Evolutionary conservation across 2,797 vertebrate species (phyloP).

Genomic region (Meda fulgida): DNA sequence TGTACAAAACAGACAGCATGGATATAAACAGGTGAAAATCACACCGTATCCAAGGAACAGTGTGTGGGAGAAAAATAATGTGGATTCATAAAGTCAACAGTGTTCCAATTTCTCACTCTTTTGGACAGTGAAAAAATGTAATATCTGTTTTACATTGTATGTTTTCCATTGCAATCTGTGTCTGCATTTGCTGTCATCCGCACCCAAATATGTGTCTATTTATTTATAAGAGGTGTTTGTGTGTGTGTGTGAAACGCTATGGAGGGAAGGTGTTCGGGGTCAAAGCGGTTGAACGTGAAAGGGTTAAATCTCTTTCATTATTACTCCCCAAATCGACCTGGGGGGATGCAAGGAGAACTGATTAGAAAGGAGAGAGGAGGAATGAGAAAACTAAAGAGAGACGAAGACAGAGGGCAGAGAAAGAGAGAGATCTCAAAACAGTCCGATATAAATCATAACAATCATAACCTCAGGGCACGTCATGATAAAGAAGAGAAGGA

Average conservation of each 20-base stretch:
- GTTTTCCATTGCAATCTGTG: background rate
- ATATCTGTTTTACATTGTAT: background rate
- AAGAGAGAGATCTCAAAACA: conserved; percentile 58
- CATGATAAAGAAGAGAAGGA: conserved; percentile 54
- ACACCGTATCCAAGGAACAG: background rate
- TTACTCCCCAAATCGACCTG: conserved; percentile 64
- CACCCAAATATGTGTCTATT: conserved; percentile 1
- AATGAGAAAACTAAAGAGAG: conserved; percentile 62
- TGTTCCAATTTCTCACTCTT: background rate
- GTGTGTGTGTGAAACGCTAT: conserved; percentile 4
- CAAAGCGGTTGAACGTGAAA: conserved; percentile 58
- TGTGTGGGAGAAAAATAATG: background rate
- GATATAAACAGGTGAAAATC: background rate
- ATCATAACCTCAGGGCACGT: conserved; percentile 65
- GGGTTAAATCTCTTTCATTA: conserved; percentile 70
- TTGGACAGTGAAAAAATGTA: background rate
- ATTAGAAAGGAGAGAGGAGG: conserved; percentile 63
- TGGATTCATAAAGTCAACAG: background rate
- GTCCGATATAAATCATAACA: conserved; percentile 69
- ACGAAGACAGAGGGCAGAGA: conserved; percentile 53
- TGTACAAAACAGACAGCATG: background rate
- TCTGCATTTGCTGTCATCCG: background rate
- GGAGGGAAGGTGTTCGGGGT: conserved; percentile 49
- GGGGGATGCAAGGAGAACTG: conserved; percentile 66
- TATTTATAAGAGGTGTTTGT: conserved; percentile 18